phyloP scores from a whole-genome alignment of 2,113 vertebrate genomes.

The Periophthalmus modestus region DNA sequence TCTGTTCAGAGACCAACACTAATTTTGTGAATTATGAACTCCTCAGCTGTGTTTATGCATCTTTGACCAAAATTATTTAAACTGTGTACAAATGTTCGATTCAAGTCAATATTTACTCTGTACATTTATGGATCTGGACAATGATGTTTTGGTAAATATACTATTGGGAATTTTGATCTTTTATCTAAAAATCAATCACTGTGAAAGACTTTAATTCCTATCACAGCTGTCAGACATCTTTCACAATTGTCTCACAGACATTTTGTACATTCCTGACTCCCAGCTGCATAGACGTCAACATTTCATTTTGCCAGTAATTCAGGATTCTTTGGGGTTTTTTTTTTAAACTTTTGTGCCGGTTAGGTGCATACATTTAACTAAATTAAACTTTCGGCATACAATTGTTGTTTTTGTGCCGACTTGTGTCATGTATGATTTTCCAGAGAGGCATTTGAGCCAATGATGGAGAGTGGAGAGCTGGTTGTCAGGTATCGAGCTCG shows the following conservation, averaged over 20 bases:
- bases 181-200: background rate
- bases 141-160: background rate
- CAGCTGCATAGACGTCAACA: too few relatives aligned
- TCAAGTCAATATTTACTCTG: background rate
- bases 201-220: background rate
- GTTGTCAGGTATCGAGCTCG: slow-evolving; percentile 88
- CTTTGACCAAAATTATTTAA: background rate
- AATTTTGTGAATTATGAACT: background rate
- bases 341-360: slow-evolving; percentile 6
- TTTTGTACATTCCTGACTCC: background rate
- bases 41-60: slow-evolving; percentile 35
- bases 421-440: slow-evolving; percentile 4
- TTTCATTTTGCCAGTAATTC: too few relatives aligned
- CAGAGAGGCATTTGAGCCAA: slow-evolving; percentile 89
- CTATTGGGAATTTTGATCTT: background rate
- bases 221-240: background rate
- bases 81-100: background rate
- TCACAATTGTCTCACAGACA: background rate
- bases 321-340: background rate
- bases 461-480: slow-evolving; percentile 87
- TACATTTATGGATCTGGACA: background rate
- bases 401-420: background rate
- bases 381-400: too few relatives aligned
- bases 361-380: too few relatives aligned
- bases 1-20: slow-evolving; percentile 19